phyloP scores from a whole-genome alignment of 2,888 invertebrate genomes.

The Leucoptera coffeella region DNA sequence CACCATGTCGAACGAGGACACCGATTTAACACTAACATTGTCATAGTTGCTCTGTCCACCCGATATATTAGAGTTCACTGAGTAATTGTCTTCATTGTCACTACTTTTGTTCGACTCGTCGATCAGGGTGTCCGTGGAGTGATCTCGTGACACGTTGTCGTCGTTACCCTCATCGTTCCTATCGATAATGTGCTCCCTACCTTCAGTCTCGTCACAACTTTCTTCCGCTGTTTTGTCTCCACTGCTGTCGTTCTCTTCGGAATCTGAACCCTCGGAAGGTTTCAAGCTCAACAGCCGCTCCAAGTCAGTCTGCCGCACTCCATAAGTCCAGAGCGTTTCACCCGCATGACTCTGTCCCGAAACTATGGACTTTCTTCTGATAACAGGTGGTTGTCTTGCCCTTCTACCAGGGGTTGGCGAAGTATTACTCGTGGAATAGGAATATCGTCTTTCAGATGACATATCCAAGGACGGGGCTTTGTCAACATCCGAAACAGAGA shows the following conservation, averaged over 20 bases:
- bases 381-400: slow-evolving; percentile 36
- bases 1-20: slow-evolving; percentile 45
- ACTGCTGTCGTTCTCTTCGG: slow-evolving; percentile 30
- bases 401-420: slow-evolving; percentile 30
- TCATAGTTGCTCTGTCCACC: slow-evolving; percentile 37
- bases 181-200: slow-evolving; percentile 12
- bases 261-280: slow-evolving; percentile 31
- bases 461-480: slow-evolving; percentile 10
- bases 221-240: slow-evolving; percentile 11
- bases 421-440: slow-evolving; percentile 26
- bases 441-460: slow-evolving; percentile 20
- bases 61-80: slow-evolving; percentile 24
- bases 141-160: slow-evolving; percentile 35
- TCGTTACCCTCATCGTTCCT: slow-evolving; percentile 29
- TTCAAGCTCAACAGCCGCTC: slow-evolving; percentile 37
- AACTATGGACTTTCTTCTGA: slow-evolving; percentile 32
- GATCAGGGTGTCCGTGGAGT: slow-evolving; percentile 41
- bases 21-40: slow-evolving; percentile 46
- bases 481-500: slow-evolving; percentile 16
- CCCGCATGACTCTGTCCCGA: slow-evolving; percentile 16
- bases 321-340: slow-evolving; percentile 43
- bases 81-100: slow-evolving; percentile 25
- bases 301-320: slow-evolving; percentile 38
- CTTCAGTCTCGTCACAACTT: slow-evolving; percentile 17
- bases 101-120: slow-evolving; percentile 23